phyloP scores from a whole-genome alignment of 2,888 invertebrate species.

The Drosophila percnosoma region DNA sequence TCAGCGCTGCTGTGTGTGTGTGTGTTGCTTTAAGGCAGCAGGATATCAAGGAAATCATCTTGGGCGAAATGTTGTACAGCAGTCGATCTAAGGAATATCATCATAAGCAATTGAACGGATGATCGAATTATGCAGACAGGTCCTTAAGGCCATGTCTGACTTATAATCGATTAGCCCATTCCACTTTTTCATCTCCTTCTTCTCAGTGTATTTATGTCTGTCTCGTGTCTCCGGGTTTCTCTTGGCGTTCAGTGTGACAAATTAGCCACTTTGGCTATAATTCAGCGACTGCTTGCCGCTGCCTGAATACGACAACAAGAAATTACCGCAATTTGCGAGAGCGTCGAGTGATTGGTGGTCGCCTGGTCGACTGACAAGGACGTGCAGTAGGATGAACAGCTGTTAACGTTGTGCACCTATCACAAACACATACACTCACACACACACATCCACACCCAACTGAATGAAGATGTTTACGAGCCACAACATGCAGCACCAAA shows the following conservation, averaged over 20 bases:
- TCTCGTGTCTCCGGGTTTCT: slow-evolving; percentile 11
- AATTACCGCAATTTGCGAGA: slow-evolving; percentile 77
- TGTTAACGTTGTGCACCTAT: slow-evolving; percentile 56
- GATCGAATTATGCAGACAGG: slow-evolving; percentile 68
- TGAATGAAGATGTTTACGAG: slow-evolving; percentile 65
- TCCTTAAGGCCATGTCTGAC: slow-evolving; percentile 35
- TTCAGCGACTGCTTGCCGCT: slow-evolving; percentile 61
- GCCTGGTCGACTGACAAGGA: slow-evolving; percentile 35
- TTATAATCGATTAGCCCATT: slow-evolving; percentile 10
- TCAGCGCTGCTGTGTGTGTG: slow-evolving; percentile 24
- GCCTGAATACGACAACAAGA: slow-evolving; percentile 77
- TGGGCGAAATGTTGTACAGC: slow-evolving; percentile 6
- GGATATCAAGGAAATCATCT: slow-evolving; percentile 66
- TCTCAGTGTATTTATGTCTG: slow-evolving; percentile 13
- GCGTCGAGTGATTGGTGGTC: slow-evolving; percentile 75
- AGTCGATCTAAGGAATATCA: slow-evolving; percentile 38
- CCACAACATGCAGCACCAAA: not conserved
- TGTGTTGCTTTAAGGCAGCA: slow-evolving; percentile 49
- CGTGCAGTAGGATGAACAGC: slow-evolving; percentile 33
- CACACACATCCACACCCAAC: slow-evolving; percentile 17
- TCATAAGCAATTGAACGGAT: slow-evolving; percentile 76
- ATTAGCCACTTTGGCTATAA: slow-evolving; percentile 78
- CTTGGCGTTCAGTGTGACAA: slow-evolving; percentile 60
- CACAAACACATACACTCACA: not conserved
- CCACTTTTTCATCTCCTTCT: not conserved